A percentile compares a stretch with the other conserved stretches of the same genome.
Evolutionary conservation across 2,797 vertebrate species (phyloP).

Genomic region (Pelodytes ibericus): DNA sequence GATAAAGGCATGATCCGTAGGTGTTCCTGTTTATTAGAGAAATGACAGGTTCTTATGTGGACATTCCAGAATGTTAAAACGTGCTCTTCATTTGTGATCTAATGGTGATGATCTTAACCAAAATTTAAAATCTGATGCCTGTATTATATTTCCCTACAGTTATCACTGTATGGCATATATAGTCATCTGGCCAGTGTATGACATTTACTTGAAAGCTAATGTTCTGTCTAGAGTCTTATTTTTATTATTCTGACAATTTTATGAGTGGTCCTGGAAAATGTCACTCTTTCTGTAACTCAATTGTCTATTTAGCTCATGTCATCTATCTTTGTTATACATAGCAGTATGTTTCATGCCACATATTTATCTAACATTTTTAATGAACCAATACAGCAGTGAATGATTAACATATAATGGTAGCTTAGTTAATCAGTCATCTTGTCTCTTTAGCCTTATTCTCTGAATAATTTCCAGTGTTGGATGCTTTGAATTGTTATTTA

Average conservation of each 20-base stretch:
- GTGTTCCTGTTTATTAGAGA: background rate
- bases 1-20: background rate
- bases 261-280: constrained; percentile 6
- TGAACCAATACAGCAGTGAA: background rate
- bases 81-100: background rate
- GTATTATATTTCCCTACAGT: constrained; percentile 7
- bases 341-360: constrained; percentile 1
- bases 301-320: constrained; percentile 4
- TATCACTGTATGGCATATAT: background rate
- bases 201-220: background rate
- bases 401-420: background rate
- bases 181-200: background rate
- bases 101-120: background rate
- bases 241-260: constrained; percentile 11
- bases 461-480: too few relatives aligned
- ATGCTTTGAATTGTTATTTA: too few relatives aligned
- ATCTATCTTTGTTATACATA: background rate
- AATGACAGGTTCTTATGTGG: background rate
- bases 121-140: constrained; percentile 1
- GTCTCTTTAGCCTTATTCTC: too few relatives aligned
- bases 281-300: constrained; percentile 7
- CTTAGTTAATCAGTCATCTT: too few relatives aligned
- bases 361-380: constrained; percentile 7
- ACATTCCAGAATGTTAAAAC: background rate
- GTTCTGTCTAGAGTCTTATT: constrained; percentile 21